phyloP scores from a whole-genome alignment of 2,113 vertebrate genomes.

The Cricetomys ansorgei region DNA sequence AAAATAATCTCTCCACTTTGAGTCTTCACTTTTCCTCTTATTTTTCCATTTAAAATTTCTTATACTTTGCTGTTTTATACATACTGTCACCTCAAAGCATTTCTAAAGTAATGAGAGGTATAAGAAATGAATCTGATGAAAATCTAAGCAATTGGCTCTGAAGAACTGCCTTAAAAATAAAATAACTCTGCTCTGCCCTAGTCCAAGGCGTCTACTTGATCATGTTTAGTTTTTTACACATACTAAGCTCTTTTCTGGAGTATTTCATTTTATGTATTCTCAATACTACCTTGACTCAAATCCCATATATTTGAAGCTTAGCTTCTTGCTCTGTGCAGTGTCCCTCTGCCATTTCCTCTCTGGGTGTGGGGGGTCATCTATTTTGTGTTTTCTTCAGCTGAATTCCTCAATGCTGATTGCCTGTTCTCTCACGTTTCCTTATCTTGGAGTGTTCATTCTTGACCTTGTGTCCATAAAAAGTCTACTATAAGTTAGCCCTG shows the following conservation, averaged over 20 bases:
- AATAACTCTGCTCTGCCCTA: background rate
- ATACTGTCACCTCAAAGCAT: background rate
- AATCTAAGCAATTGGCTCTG: background rate
- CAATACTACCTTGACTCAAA: background rate
- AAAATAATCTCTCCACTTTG: background rate
- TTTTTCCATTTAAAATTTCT: constrained; percentile 2
- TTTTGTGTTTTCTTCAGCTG: background rate
- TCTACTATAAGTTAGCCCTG: background rate
- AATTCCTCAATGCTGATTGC: background rate
- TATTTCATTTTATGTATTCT: background rate
- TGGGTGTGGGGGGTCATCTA: background rate
- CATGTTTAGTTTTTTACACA: background rate
- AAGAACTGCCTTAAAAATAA: background rate
- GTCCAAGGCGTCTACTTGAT: background rate
- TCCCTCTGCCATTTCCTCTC: background rate
- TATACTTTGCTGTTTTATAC: background rate
- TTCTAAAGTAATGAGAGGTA: background rate
- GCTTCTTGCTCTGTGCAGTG: background rate
- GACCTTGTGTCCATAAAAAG: background rate
- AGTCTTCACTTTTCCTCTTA: background rate
- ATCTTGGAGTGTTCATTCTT: background rate
- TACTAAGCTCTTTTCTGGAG: background rate
- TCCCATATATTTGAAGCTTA: background rate
- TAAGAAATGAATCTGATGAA: background rate
- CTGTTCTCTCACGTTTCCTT: background rate